Percentiles rank a stretch among this genome's conserved stretches.
Evolutionary conservation across 2,113 vertebrate species (phyloP).

Genomic region (Emydura subglobosa): DNA sequence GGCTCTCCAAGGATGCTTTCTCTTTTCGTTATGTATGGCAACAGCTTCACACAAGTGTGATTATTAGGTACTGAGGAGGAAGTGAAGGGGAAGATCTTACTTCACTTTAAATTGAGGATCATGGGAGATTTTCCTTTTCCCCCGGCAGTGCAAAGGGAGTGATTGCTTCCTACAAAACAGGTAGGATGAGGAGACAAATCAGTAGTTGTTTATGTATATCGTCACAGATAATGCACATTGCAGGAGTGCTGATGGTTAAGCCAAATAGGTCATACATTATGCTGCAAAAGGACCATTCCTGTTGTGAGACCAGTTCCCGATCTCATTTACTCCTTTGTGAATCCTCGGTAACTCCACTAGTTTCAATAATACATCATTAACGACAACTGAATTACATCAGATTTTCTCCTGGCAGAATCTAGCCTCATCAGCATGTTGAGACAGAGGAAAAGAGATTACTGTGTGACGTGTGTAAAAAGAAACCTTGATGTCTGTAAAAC

Average conservation of each 20-base stretch:
- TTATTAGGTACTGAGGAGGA: conserved; percentile 73
- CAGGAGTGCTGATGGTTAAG: background rate
- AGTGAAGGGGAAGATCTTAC: background rate
- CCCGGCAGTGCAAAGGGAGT: background rate
- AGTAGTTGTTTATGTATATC: accelerated
- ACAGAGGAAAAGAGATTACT: background rate
- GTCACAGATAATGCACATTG: background rate
- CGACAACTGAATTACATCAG: background rate
- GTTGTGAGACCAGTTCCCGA: background rate
- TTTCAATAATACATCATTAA: background rate
- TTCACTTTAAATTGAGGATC: conserved; percentile 38
- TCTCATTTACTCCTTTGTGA: background rate
- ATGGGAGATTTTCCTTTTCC: conserved; percentile 47
- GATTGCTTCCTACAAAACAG: background rate
- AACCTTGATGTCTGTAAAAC: background rate
- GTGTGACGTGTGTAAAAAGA: background rate
- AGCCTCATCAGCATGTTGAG: background rate
- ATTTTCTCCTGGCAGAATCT: background rate
- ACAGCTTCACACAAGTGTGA: conserved; percentile 89
- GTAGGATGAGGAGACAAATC: background rate
- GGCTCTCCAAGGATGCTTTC: conserved; percentile 88
- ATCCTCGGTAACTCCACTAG: background rate
- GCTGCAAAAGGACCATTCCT: background rate
- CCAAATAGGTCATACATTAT: background rate
- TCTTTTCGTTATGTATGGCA: conserved; percentile 82